Evolutionary conservation across 2,888 invertebrate species (phyloP).

Genomic region (Scaeva pyrastri): DNA sequence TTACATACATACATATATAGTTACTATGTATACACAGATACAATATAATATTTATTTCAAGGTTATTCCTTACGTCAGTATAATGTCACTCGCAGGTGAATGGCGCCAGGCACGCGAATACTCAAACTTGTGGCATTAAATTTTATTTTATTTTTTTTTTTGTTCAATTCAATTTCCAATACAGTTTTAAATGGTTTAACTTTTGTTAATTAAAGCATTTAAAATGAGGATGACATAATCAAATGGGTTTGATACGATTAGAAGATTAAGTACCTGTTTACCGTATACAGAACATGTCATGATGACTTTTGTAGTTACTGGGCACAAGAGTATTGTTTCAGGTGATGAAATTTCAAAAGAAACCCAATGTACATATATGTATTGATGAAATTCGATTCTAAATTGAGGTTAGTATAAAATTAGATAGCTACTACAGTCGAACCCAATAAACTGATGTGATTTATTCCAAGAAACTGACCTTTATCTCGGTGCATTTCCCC

Average conservation of each 20-base stretch:
- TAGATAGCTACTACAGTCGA: neutral
- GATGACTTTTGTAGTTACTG: neutral
- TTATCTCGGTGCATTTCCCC: too few relatives aligned
- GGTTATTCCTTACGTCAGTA: constrained; percentile 52
- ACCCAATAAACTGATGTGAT: neutral
- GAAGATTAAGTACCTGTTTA: neutral
- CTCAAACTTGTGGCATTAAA: constrained; percentile 30
- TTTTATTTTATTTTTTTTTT: neutral
- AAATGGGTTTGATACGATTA: neutral
- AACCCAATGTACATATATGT: neutral
- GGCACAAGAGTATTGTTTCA: constrained; percentile 13
- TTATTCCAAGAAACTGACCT: neutral
- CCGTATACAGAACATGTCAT: neutral
- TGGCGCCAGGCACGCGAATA: constrained; percentile 27
- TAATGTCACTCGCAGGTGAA: constrained; percentile 47
- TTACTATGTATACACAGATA: neutral
- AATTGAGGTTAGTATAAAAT: constrained; percentile 18
- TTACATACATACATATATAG: neutral
- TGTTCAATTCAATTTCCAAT: constrained; percentile 46
- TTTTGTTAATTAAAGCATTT: constrained; percentile 19
- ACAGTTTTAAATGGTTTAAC: constrained; percentile 27
- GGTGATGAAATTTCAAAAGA: constrained; percentile 10
- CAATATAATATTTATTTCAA: constrained; percentile 43
- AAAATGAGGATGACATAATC: constrained; percentile 41
- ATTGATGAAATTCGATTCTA: constrained; percentile 28